Evolutionary conservation across 2,888 invertebrate genomes (phyloP), one percentile per base, ranked within the genome.

Genomic region (Microctonus hyperodae): DNA sequence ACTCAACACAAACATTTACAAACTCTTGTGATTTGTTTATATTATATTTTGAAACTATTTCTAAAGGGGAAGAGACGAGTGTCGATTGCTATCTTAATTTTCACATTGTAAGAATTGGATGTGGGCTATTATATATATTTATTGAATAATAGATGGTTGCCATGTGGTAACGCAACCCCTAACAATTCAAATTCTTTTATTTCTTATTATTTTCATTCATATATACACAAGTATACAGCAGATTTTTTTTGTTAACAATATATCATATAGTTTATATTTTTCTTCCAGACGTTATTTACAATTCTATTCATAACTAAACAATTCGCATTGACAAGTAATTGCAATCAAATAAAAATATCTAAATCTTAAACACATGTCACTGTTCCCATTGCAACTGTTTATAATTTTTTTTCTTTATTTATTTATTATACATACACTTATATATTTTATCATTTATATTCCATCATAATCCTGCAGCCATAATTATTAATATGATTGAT

Each of bases 41-140:
- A 44, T 44, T 59, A 44, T 50, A 50, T 61, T 61, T 31, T 6
- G 33, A 20, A 50, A 48, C 7, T 7, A 20, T 44, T 23, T 28
- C 16, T 16, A 40, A 25, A 56, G 44, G 37, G 20, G 40, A 53
- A 25, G 10, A 20, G 20, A 31, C 7, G 22, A 40, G 55, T 56
- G 56, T 64, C 48, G 63, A 64, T 64, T 44, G 31, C 44, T 56
- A 64, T 64, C 63, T 64, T 64, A 64, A 64, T 64, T 64, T 64
- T 64, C 25, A 55, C 48, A 64, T 64, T 64, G 63, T 64, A 13
- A 9, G 40, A 64, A 56, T 44, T 22, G 25, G 31, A 31, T 48
- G 50, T 25, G 20, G 9, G 44, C 6, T 16, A 9, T 44, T 44
- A 16, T 44, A 20, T 37, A 37, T 37, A 2, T 37, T 13, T n/a